Evolutionary conservation across 1,140 invertebrate species (phyloP).

Genomic region (Hyposmocoma kahamanoa): DNA sequence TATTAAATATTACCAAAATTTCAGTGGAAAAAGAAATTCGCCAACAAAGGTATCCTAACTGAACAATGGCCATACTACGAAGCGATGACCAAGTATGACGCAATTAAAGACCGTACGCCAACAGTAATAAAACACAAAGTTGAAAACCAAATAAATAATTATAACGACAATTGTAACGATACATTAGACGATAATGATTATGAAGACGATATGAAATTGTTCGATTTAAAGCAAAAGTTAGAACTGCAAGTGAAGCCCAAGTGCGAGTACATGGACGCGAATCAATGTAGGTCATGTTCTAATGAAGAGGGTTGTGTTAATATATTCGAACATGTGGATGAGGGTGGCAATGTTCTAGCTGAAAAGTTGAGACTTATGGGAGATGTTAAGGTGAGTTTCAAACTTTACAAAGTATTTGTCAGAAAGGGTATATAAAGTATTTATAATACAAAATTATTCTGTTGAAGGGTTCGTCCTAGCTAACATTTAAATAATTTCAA

Average conservation of each 20-base stretch:
- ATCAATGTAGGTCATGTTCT: conserved; percentile 40
- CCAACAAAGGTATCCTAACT: conserved; percentile 49
- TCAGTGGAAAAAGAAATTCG: conserved; percentile 63
- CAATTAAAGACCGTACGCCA: background rate
- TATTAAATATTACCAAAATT: conserved; percentile 5
- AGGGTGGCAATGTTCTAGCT: conserved; percentile 39
- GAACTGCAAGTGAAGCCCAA: conserved; percentile 33
- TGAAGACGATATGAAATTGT: conserved; percentile 55
- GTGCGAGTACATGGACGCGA: conserved; percentile 22
- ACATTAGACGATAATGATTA: conserved; percentile 29
- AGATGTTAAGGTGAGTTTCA: conserved; percentile 39
- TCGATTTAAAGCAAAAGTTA: conserved; percentile 46
- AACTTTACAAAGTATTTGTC: too few species aligned
- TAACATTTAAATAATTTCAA: too few species aligned
- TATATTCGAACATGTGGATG: conserved; percentile 40
- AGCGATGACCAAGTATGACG: conserved; percentile 43
- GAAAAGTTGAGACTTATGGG: conserved; percentile 41
- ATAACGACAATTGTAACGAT: conserved; percentile 24
- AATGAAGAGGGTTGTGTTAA: conserved; percentile 35
- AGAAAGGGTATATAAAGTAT: too few species aligned
- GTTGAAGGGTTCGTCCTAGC: too few species aligned
- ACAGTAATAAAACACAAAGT: conserved; percentile 12
- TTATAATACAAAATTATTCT: too few species aligned
- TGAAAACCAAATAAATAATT: conserved; percentile 13
- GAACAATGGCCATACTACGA: conserved; percentile 65